Conservation (phyloP, 2,888 invertebrate species). For the Caenorhabditis japonica region DNA sequence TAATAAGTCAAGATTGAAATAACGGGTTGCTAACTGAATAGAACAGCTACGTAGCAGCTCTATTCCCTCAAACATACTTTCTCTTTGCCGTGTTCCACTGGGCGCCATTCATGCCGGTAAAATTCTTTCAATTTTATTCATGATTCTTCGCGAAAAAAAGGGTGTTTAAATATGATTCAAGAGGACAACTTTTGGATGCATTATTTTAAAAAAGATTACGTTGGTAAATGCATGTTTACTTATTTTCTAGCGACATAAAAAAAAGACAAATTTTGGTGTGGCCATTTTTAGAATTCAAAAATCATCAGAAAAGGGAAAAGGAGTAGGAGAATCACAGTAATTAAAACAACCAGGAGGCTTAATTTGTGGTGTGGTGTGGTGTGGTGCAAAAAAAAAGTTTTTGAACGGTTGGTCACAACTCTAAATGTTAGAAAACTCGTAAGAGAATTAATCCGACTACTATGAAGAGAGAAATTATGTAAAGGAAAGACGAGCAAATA, state of each 20-base stretch:
- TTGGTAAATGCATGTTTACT: no score
- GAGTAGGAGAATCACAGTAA: conserved; percentile 10
- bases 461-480: no score
- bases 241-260: background rate
- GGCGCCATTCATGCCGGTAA: background rate
- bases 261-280: background rate
- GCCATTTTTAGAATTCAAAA: conserved; percentile 3
- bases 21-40: no score
- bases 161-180: no score
- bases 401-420: conserved; percentile 24
- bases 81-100: conserved; percentile 33
- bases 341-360: no score
- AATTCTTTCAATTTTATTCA: background rate
- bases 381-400: no score
- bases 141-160: no score
- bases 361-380: background rate
- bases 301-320: conserved; percentile 14
- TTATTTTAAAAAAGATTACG: no score
- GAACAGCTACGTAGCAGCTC: no score
- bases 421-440: conserved; percentile 11
- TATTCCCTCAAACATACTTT: conserved; percentile 20
- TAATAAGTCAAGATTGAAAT: no score
- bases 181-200: no score
- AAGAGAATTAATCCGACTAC: conserved; percentile 1
- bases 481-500: no score